phyloP scores from a whole-genome alignment of 2,113 vertebrate genomes.

The Forbesichthys agassizii region DNA sequence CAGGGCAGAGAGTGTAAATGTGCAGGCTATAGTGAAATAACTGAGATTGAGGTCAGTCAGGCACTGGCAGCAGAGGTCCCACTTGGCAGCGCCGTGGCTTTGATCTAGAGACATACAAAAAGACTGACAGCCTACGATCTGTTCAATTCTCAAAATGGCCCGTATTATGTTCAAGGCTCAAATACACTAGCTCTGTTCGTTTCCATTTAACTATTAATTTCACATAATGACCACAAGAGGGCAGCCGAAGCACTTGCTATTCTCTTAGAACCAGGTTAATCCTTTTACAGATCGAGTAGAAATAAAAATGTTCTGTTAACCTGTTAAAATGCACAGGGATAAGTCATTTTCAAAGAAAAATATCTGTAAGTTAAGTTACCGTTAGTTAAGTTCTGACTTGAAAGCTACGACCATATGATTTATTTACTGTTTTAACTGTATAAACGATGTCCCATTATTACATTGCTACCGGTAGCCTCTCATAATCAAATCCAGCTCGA shows the following conservation, averaged over 20 bases:
- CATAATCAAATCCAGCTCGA: slow-evolving; percentile 4
- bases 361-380: neutral
- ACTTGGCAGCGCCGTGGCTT: slow-evolving; percentile 23
- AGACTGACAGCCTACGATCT: neutral
- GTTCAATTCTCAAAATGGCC: neutral
- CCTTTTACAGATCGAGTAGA: neutral
- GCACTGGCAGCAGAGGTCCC: neutral
- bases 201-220: slow-evolving; percentile 8
- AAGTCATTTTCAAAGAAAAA: neutral
- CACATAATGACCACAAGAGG: slow-evolving; percentile 43
- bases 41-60: slow-evolving; percentile 4
- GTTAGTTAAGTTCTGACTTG: neutral
- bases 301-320: neutral
- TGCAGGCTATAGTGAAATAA: slow-evolving; percentile 21
- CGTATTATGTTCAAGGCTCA: neutral
- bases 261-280: neutral
- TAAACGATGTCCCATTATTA: neutral
- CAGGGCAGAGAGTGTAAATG: slow-evolving; percentile 30
- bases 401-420: neutral
- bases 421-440: neutral
- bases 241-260: slow-evolving; percentile 23
- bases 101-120: slow-evolving; percentile 32
- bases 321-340: neutral
- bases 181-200: neutral
- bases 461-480: neutral